Base-by-base conservation (phyloP, 2,113 vertebrate species). In the Paradisaea rubra region DNA sequence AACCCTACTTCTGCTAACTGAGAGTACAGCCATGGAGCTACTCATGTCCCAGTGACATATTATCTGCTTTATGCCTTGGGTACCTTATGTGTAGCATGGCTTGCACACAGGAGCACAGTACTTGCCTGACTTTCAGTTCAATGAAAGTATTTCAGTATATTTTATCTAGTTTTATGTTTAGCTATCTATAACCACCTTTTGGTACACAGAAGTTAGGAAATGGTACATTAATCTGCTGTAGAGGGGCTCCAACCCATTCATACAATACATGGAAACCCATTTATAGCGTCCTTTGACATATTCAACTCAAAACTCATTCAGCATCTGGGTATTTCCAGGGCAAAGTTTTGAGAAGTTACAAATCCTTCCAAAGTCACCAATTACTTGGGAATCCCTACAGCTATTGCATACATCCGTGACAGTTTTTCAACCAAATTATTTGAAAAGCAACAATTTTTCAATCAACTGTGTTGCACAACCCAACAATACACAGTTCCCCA, bases 11-110 rank as follows among this genome's bases (percentile, higher is more conserved):
- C 20, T 50, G 41, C 7, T 44, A 54, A 42, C 19, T 60, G 35
- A 80, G 64, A 65, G 31, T 4, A 44, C 7, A 83, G 44, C 45
- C 41, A 53, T 14, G 5, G 15, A 64, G 25, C 39, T 78, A 45
- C 39, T 50, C 42, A 25, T 2, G 8, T 27, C 33, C 49, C 63
- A 71, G 0, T 11, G 30, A 41, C 2, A 0, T 3, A 33, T 3
- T n/a, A 42, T 8, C 73, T 72, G 52, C 30, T 77, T 52, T n/a
- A 41, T 54, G 64, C 27, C 44, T 41, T 19, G 8, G 42, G 27
- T 12, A 39, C 21, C 42, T 37, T 42, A 59, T 2, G 15, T 16
- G 6, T 1, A 61, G 20, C 9, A 16, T 2, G 33, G 47, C 39
- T n/a, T 33, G 33, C 47, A 41, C 47, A 33, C 0, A 3, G 25